A percentile compares a stretch with the other conserved stretches of the same genome.
Conservation (phyloP, 2,888 invertebrate species). For the Cosmorhoe ocellata region DNA sequence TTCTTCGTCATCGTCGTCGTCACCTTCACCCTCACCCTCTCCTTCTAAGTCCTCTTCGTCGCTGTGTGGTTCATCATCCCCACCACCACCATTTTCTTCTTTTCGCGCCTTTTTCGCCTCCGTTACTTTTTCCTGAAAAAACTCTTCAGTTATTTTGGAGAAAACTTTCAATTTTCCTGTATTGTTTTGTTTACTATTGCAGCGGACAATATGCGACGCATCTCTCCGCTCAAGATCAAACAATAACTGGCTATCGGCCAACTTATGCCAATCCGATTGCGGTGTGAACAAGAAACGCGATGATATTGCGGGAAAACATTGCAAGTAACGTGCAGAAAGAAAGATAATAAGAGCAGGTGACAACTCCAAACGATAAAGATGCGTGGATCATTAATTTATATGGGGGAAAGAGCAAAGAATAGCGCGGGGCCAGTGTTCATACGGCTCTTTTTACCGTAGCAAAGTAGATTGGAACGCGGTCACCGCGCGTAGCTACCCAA, state of each 20-base stretch:
- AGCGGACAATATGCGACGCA: conserved; percentile 34
- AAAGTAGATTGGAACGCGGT: conserved; percentile 67
- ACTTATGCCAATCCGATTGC: conserved; percentile 49
- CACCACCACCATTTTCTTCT: conserved; percentile 89
- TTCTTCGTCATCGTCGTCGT: conserved; percentile 83
- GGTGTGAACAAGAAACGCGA: conserved; percentile 40
- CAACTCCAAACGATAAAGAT: conserved; percentile 72
- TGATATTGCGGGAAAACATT: conserved; percentile 48
- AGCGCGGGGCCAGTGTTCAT: conserved; percentile 63
- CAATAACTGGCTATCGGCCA: conserved; percentile 64
- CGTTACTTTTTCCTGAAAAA: conserved; percentile 86
- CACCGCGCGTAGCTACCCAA: conserved; percentile 64
- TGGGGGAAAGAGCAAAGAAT: conserved; percentile 64
- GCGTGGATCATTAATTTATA: conserved; percentile 71
- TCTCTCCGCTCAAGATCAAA: conserved; percentile 51
- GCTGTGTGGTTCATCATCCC: conserved; percentile 82
- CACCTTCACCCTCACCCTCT: conserved; percentile 80
- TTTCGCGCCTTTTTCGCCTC: conserved; percentile 91
- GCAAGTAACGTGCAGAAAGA: conserved; percentile 39
- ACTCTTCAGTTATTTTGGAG: conserved; percentile 20
- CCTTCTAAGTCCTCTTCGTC: conserved; percentile 86
- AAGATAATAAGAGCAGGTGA: conserved; percentile 72
- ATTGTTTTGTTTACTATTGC: conserved; percentile 46
- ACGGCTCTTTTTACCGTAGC: conserved; percentile 67
- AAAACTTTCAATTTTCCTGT: conserved; percentile 16